These are phyloP conservation scores for Leptarthrus brevirostris DNA, from an alignment of 2,888 invertebrate species.

Conservation along the genomic window DNA sequence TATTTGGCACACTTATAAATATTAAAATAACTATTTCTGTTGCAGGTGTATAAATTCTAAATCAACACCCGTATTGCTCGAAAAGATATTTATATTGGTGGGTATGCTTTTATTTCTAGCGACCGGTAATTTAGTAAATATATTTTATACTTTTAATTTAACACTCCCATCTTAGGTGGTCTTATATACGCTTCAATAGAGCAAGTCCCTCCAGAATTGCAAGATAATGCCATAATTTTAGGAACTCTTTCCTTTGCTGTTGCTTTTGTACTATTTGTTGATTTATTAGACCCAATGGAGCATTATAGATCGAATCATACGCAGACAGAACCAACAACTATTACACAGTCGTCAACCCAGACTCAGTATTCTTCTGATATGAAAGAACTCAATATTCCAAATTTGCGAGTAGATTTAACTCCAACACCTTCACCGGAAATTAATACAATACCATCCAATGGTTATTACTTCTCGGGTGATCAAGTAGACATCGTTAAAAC, in stretches of 20 bases:
- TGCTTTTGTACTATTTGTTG: slow-evolving; percentile 55
- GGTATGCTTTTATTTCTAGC: slow-evolving; percentile 57
- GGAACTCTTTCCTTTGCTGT: slow-evolving; percentile 57
- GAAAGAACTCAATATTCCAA: slow-evolving; percentile 8
- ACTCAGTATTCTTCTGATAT: not conserved
- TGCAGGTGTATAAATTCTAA: slow-evolving; percentile 56
- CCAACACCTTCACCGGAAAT: slow-evolving; percentile 50
- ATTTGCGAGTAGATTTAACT: slow-evolving; percentile 11
- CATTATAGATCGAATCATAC: slow-evolving; percentile 48
- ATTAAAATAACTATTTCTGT: too few species aligned
- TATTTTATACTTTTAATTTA: not conserved
- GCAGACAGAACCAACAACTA: slow-evolving; percentile 55
- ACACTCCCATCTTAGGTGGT: slow-evolving; percentile 51
- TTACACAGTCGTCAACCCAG: slow-evolving; percentile 48
- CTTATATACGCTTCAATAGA: slow-evolving; percentile 56
- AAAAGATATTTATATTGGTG: slow-evolving; percentile 56
- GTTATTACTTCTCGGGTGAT: slow-evolving; percentile 53
- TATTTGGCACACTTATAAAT: too few species aligned
- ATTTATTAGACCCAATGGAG: slow-evolving; percentile 55
- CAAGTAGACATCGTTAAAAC: slow-evolving; percentile 55
- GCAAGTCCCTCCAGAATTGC: slow-evolving; percentile 55
- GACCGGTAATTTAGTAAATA: slow-evolving; percentile 55
- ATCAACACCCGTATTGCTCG: slow-evolving; percentile 54
- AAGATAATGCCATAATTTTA: slow-evolving; percentile 57
- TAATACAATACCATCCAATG: slow-evolving; percentile 49